phyloP scores from a whole-genome alignment of 2,888 invertebrate genomes.

The Folsomia manolachei region DNA sequence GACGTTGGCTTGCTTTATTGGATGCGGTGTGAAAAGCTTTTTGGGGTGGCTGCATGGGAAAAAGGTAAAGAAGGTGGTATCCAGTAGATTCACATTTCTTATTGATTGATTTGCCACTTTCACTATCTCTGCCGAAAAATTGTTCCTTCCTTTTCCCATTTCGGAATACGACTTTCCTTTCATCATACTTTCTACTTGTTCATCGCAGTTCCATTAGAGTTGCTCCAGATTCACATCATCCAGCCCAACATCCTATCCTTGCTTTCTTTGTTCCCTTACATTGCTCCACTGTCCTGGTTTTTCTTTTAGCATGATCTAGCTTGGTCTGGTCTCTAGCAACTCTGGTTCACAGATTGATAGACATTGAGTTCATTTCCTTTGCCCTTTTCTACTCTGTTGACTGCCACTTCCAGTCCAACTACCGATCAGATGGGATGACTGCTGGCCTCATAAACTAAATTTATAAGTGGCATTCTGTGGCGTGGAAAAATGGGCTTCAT shows the following conservation, averaged over 20 bases:
- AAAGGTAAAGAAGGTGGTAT: not conserved
- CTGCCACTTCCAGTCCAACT: not conserved
- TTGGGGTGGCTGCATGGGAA: not conserved
- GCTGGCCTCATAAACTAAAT: not conserved
- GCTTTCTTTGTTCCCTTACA: not conserved
- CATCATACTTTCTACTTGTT: conserved; percentile 2
- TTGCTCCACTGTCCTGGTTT: not conserved
- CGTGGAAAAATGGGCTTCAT: not conserved
- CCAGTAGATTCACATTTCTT: conserved; percentile 12
- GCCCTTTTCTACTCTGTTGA: not conserved
- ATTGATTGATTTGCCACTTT: conserved; percentile 28
- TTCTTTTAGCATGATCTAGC: not conserved
- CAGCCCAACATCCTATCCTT: too few species aligned
- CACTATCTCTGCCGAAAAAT: conserved; percentile 24
- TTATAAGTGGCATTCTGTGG: not conserved
- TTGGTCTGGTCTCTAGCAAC: not conserved
- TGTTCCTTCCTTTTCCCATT: conserved; percentile 22
- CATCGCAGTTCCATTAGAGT: conserved; percentile 1
- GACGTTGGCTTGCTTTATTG: not conserved
- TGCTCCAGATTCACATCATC: not conserved
- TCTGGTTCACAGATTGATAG: conserved; percentile 3
- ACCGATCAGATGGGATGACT: too few species aligned
- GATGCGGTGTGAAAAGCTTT: not conserved
- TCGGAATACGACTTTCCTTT: conserved; percentile 18
- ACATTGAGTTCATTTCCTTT: conserved; percentile 3